Conservation (phyloP, 2,888 invertebrate species). For the Agrochola circellaris region DNA sequence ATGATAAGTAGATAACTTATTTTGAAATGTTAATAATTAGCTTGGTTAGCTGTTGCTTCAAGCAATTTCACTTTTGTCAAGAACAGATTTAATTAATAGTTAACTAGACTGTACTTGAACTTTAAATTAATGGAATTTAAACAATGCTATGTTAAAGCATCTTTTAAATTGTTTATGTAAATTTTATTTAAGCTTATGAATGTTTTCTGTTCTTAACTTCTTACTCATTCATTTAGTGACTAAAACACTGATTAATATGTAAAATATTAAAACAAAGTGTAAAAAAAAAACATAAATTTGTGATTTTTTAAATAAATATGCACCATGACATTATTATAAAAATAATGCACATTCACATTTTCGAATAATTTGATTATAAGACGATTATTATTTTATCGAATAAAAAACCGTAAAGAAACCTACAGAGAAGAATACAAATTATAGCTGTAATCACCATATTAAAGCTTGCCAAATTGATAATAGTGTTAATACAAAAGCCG, state of each 20-base stretch:
- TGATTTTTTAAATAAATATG: too few relatives aligned
- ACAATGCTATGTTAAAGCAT: neutral
- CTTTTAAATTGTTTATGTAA: neutral
- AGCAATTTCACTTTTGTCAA: neutral
- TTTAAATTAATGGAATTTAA: conserved; percentile 9
- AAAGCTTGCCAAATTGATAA: conserved; percentile 90
- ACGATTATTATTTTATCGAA: conserved; percentile 28
- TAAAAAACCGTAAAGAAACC: conserved; percentile 44
- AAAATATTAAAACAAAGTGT: neutral
- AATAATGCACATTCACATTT: conserved; percentile 7
- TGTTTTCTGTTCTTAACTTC: neutral
- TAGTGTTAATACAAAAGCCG: conserved; percentile 83
- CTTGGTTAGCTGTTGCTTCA: neutral
- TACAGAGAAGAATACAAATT: conserved; percentile 46
- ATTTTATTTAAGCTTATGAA: neutral
- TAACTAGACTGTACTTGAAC: neutral
- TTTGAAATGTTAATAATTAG: neutral
- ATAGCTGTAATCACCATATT: conserved; percentile 72
- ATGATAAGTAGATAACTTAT: neutral
- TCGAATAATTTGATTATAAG: conserved; percentile 54
- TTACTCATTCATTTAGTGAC: neutral
- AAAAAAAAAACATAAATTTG: too few relatives aligned
- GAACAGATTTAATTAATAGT: conserved; percentile 22
- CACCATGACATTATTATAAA: neutral
- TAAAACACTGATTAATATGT: neutral